Evolutionary conservation across 2,888 invertebrate genomes (phyloP), one percentile per base, ranked within the genome.

Genomic region (Nasonia oneida): DNA sequence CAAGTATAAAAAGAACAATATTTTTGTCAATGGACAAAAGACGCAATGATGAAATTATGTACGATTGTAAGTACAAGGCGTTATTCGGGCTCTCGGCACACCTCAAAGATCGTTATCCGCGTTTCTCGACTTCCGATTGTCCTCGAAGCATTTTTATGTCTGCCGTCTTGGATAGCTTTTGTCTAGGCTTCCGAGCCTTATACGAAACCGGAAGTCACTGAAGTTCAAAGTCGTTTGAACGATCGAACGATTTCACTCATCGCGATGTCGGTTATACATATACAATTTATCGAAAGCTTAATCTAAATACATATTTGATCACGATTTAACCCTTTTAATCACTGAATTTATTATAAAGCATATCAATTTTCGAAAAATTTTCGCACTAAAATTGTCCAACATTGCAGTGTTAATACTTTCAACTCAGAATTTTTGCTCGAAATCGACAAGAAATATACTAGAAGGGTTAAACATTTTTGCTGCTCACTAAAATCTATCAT

Each of bases 251-350:
- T 33, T 61, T 29, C 12, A 37, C 70, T 53, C 0, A 37, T 50
- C n/a, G 70, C n/a, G 70, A 79, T n/a, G 18, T 61, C 5, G 12
- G 4, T 70, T 61, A n/a, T 15, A 80, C 29, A 8, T 23, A 39
- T 33, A 29, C 29, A 64, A 10, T 33, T 10, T 29, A 67, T 75
- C 53, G 18, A 75, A 79, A 15, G 37, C 71, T 79, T n/a, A 73
- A 53, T 75, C 23, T 74, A 50, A 80, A 84, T 79, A 74, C 67
- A 50, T 74, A n/a, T n/a, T 61, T n/a, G 37, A 77, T 85, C 78
- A 82, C 64, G 29, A 79, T 78, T 81, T 57, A 50, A 79, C 78
- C 67, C 39, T 79, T 42, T 74, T 14, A 5, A 85, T 85, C 50
- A 53, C 50, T 81, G 18, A 33, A 50, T 18, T 10, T 2, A 64